Conservation (phyloP, 1,140 invertebrate species). For the Bombus waltoni region DNA sequence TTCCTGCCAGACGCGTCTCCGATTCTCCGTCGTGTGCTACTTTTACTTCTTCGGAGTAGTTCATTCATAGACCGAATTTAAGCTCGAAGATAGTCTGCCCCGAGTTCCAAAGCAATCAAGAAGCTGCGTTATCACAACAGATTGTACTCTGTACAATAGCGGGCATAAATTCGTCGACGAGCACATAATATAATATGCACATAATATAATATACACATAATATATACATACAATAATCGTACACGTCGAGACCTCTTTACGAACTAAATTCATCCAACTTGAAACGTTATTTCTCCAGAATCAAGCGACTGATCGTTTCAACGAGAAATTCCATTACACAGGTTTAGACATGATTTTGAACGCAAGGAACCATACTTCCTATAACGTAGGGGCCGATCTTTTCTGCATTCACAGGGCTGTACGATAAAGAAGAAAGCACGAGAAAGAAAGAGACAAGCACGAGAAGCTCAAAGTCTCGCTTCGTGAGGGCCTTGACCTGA, state of each 20-base stretch:
- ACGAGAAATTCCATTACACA: neutral
- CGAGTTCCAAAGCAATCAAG: neutral
- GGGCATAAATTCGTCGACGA: neutral
- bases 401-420: neutral
- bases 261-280: neutral
- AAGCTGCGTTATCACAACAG: neutral
- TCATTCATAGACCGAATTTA: conserved; percentile 5
- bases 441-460: conserved; percentile 26
- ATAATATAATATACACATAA: neutral
- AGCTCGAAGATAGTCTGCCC: neutral
- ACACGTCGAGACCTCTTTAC: neutral
- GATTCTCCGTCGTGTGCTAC: neutral
- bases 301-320: neutral
- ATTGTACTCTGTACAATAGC: neutral
- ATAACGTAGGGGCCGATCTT: neutral
- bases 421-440: neutral
- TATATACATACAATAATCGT: neutral
- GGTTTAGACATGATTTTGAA: neutral
- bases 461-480: conserved; percentile 70
- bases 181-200: neutral
- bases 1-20: too few relatives aligned
- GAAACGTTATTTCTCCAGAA: neutral
- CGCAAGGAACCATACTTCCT: neutral
- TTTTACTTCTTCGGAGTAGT: neutral
- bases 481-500: conserved; percentile 82